Evolutionary conservation across 2,797 vertebrate genomes (phyloP).

Genomic region (Ambastaia sidthimunki): DNA sequence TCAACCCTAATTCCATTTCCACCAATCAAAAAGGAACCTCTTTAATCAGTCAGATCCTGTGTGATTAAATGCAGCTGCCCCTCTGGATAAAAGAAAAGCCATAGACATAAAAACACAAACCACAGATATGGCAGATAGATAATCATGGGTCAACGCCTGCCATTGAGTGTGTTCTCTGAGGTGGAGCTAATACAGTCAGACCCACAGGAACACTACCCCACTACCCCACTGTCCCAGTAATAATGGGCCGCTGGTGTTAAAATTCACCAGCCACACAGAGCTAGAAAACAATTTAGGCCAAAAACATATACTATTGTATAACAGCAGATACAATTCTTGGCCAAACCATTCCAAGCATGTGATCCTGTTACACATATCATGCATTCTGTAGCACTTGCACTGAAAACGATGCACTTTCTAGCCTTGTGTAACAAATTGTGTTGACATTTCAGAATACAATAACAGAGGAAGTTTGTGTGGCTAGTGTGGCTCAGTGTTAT

Average conservation of each 20-base stretch:
- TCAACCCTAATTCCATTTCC: constrained; percentile 38
- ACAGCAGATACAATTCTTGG: neutral
- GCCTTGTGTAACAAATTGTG: too few species aligned
- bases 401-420: neutral
- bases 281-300: constrained; percentile 27
- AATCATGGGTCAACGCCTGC: constrained; percentile 52
- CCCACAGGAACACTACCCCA: constrained; percentile 29
- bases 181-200: constrained; percentile 51
- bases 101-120: constrained; percentile 62
- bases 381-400: neutral
- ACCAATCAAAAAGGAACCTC: constrained; percentile 58
- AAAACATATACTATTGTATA: neutral
- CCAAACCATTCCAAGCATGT: neutral
- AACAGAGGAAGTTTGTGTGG: too few species aligned
- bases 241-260: constrained; percentile 38
- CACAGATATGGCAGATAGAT: constrained; percentile 44
- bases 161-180: constrained; percentile 49
- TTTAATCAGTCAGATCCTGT: constrained; percentile 62
- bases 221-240: constrained; percentile 30
- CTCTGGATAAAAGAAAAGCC: constrained; percentile 51
- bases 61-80: constrained; percentile 52
- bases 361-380: neutral
- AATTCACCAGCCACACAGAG: constrained; percentile 49
- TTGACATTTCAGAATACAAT: too few species aligned
- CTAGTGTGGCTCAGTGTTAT: too few species aligned